These are phyloP conservation scores for Linnaemya tessellans DNA, from an alignment of 2,888 invertebrate genomes.

Conservation along the genomic window DNA sequence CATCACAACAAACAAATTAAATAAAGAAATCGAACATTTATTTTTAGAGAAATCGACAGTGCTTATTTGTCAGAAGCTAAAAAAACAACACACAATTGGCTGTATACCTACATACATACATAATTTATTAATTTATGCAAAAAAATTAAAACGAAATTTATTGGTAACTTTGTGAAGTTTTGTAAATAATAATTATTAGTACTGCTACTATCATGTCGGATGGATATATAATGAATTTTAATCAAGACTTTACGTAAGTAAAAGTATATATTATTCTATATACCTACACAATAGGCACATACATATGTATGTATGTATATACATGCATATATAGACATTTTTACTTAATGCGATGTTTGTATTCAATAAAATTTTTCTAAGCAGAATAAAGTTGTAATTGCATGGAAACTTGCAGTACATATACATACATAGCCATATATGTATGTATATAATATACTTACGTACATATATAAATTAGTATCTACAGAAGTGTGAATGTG, in stretches of 20 bases:
- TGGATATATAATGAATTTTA: slow-evolving; percentile 76
- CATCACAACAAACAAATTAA: slow-evolving; percentile 19
- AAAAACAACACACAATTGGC: not conserved
- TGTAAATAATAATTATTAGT: not conserved
- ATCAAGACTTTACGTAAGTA: slow-evolving; percentile 79
- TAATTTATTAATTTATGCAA: slow-evolving; percentile 5
- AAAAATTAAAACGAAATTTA: slow-evolving; percentile 2
- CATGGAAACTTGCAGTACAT: not conserved
- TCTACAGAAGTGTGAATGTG: no score
- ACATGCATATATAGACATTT: not conserved
- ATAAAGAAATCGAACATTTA: slow-evolving; percentile 15
- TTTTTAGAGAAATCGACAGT: slow-evolving; percentile 42
- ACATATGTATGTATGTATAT: no score
- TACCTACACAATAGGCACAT: no score
- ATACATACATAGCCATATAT: not conserved
- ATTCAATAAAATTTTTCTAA: not conserved
- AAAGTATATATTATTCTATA: not conserved
- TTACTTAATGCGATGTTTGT: not conserved
- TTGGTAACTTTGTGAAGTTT: not conserved
- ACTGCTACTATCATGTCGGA: slow-evolving; percentile 56
- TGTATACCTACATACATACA: not conserved
- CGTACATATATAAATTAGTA: not conserved
- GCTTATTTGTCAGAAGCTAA: slow-evolving; percentile 3
- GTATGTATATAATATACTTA: not conserved
- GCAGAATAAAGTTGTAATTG: not conserved